Base-by-base conservation (phyloP, 1,140 invertebrate species). In the Leptinotarsa texana region DNA sequence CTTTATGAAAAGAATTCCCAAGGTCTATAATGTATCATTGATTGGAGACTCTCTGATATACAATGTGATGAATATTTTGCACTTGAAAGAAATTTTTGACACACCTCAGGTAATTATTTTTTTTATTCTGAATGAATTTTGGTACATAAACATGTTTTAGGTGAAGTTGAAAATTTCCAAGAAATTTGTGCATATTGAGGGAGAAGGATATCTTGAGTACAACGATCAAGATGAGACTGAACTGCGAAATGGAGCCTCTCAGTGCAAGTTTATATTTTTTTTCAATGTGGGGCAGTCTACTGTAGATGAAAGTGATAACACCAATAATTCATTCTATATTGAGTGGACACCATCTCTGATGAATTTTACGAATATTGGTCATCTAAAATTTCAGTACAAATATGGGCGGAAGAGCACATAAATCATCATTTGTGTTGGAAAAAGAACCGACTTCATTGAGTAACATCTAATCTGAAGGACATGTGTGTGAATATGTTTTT, bases 41-140 rank as follows among this genome's bases (percentile, higher is more conserved):
- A 89, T 78, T 90, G 92, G 79, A 91, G 91, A 11, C 79, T 62
- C 73, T 92, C 82, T 92, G 92, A 81, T 91, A 91, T 94, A 92
- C 91, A 89, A 92, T 75, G 92, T 95, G 42, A 92, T 90, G 17
- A 93, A 92, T 84, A 89, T 93, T 42, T 79, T 91, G 11, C 92
- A 94, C 75, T 89, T 94, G 0, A 93, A 93, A 79, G 90, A 91
- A 81, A 93, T 94, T 75, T 94, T 95, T 86, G 91, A 93, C 76
- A 93, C 91, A 6, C 85, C 90, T 4, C 82, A 91, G 73, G 91
- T 92, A 84, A 85, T 83, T 77, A 3, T 67, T 42, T 42, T 42
- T 42, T 42, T 1, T 8, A 42, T 42, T 42, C 3, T 42, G 33
- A 65, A 77, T 63, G 5, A 42, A 42, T 57, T 75, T 63, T 66